phyloP scores from a whole-genome alignment of 2,113 vertebrate species.

The Indri indri region DNA sequence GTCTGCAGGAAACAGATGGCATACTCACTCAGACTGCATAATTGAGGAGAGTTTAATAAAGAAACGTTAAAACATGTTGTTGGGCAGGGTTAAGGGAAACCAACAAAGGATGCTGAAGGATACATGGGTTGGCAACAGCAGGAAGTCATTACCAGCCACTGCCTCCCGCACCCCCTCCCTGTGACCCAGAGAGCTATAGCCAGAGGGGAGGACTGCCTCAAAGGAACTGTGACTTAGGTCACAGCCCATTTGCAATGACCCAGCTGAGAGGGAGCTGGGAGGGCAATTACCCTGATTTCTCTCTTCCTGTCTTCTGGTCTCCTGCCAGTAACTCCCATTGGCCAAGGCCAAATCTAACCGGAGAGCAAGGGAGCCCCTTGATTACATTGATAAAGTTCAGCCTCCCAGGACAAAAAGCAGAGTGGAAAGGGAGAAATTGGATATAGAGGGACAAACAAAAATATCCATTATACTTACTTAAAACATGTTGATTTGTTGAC shows the following conservation, averaged over 20 bases:
- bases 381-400: not conserved
- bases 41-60: not conserved
- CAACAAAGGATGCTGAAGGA: not conserved
- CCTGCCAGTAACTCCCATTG: not conserved
- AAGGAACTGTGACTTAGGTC: not conserved
- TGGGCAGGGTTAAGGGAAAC: not conserved
- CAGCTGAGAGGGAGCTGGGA: not conserved
- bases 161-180: not conserved
- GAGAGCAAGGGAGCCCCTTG: not conserved
- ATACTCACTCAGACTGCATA: not conserved
- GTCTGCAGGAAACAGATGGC: not conserved
- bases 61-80: not conserved
- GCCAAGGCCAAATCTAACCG: not conserved
- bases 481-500: not conserved
- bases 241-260: not conserved
- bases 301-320: not conserved
- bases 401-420: not conserved
- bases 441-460: not conserved
- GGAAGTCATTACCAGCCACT: not conserved
- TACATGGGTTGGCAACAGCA: slow-evolving; percentile 3
- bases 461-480: not conserved
- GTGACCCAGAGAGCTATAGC: not conserved
- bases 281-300: not conserved
- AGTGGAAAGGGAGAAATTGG: not conserved
- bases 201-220: not conserved